phyloP scores from a whole-genome alignment of 2,113 vertebrate species.

The Petrocephalus zakoni region DNA sequence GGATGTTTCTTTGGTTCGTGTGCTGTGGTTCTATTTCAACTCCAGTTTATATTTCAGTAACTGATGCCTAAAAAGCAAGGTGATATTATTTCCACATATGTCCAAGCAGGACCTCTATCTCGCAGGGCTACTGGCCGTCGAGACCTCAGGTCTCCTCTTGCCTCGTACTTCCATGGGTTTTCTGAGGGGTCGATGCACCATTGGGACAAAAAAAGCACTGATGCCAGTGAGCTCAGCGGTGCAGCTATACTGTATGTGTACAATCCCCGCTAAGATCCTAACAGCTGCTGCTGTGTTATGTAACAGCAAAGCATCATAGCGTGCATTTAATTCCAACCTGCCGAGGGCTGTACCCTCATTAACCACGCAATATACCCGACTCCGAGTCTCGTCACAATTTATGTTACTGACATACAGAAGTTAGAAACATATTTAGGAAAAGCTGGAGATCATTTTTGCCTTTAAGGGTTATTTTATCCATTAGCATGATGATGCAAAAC shows the following conservation, averaged over 20 bases:
- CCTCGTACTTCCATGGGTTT: neutral
- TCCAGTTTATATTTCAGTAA: neutral
- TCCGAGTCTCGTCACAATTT: neutral
- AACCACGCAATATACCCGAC: neutral
- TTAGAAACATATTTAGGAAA: neutral
- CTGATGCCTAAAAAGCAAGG: neutral
- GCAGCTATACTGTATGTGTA: neutral
- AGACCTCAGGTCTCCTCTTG: neutral
- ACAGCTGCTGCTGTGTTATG: slow-evolving; percentile 6
- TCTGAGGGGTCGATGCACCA: neutral
- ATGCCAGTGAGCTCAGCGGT: neutral
- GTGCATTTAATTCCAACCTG: neutral
- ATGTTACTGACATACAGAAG: neutral
- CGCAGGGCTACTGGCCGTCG: neutral
- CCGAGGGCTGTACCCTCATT: neutral
- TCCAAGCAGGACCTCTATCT: neutral
- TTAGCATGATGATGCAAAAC: neutral
- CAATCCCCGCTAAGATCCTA: neutral
- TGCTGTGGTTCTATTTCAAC: neutral
- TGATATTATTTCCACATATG: neutral
- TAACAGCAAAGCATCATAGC: slow-evolving; percentile 12
- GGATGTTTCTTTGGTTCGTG: neutral
- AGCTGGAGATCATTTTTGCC: neutral
- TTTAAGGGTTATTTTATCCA: neutral
- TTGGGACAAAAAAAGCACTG: neutral